Evolutionary conservation across 2,797 vertebrate species (phyloP), one percentile per base, ranked within the genome.

Genomic region (Lacerta viridis): DNA sequence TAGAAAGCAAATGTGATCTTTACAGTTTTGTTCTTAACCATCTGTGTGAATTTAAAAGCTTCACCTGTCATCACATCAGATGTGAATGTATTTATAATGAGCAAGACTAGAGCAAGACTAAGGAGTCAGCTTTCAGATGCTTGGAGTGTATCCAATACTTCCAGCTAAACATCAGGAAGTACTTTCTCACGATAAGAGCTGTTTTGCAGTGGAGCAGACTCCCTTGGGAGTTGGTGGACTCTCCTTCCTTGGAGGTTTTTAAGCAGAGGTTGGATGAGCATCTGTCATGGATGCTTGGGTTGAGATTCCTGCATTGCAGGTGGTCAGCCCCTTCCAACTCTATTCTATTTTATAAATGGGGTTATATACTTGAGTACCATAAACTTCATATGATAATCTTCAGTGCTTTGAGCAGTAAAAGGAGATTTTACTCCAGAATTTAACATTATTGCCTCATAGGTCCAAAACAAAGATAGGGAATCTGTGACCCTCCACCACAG

Each of bases 11-110:
- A 93, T 90, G 83, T 90, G 87, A 80, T 88, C 85, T 94, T 91
- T 92, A 80, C 3, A 88, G 89, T 93, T 94, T 88, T 89, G 72
- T 89, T 94, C 90, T 43, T 87, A 94, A 93, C 89, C 94, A 90
- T 94, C 93, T 94, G 93, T 41, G 46, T 95, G 91, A 93, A 94
- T 93, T 91, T 85, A 94, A 94, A 95, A 94, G 91, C 93, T 91
- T 95, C 93, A 90, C 78, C 74, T 92, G 83, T 89, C 93, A 94
- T 59, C 25, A 85, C 90, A 92, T 87, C 92, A 94, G 90, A 89
- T 88, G 93, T 93, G 91, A 93, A 91, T 90, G 78, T 71, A 64
- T 66, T 17, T 81, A 18, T 27, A 15, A 81, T 61, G 61, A 66
- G 23, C 25, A 68, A 82, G 33, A 64, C 15, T 33, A 25, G 33